These are phyloP conservation scores for Actinemys pallida DNA, from an alignment of 2,113 vertebrate species.

Conservation along the genomic window DNA sequence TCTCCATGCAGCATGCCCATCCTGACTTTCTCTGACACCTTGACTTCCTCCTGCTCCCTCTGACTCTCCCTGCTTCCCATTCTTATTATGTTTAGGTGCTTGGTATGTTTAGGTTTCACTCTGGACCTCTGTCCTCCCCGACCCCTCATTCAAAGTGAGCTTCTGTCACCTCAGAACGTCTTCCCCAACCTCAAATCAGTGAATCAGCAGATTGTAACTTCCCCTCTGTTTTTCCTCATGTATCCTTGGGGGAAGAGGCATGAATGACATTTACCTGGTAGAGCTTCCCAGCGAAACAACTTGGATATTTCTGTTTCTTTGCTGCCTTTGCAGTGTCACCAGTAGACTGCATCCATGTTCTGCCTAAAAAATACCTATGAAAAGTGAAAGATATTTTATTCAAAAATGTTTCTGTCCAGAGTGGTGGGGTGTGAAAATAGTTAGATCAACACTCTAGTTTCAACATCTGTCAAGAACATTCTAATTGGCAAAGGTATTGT, in stretches of 20 bases:
- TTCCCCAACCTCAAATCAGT: neutral
- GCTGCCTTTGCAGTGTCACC: neutral
- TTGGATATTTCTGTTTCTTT: neutral
- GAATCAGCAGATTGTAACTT: neutral
- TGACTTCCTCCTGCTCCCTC: neutral
- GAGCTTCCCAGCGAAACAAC: accelerated
- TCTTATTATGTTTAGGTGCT: neutral
- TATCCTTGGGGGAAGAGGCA: neutral
- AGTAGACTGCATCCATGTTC: neutral
- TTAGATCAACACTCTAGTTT: neutral
- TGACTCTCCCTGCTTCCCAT: neutral
- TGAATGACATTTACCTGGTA: neutral
- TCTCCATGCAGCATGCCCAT: no score
- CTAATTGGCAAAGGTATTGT: no score
- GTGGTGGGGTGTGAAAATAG: neutral
- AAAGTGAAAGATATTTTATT: neutral
- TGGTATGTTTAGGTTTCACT: no score
- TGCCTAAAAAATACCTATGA: neutral
- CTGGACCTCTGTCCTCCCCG: no score
- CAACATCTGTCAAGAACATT: neutral
- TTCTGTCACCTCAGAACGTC: neutral
- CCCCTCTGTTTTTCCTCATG: neutral
- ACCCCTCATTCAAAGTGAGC: no score
- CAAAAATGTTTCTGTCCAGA: neutral
- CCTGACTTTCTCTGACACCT: no score